Conservation (phyloP, 2,113 vertebrate genomes). For the Symphodus melops region DNA sequence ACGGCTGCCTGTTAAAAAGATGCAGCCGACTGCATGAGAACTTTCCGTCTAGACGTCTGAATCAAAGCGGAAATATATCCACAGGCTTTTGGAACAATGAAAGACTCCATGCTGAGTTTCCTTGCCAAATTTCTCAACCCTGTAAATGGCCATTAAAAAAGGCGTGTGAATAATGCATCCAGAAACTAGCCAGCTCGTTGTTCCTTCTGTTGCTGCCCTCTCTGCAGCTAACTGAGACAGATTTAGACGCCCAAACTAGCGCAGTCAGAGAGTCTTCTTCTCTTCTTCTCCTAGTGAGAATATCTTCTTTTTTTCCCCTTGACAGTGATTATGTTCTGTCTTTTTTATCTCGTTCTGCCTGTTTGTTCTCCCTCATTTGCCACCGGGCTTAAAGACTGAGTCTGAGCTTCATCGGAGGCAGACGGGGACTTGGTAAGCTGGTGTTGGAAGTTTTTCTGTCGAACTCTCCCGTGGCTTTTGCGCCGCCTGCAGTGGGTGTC, state of each 20-base stretch:
- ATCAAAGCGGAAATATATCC: constrained; percentile 34
- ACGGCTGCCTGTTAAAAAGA: constrained; percentile 19
- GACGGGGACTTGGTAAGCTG: constrained; percentile 36
- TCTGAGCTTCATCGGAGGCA: constrained; percentile 13
- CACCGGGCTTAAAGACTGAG: constrained; percentile 10
- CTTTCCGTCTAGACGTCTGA: constrained; percentile 36
- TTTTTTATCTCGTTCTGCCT: constrained; percentile 11
- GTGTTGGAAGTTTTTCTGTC: constrained; percentile 33
- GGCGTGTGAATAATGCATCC: constrained; percentile 63
- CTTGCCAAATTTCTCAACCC: constrained; percentile 51
- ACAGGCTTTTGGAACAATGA: constrained; percentile 49
- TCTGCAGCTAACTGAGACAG: constrained; percentile 22
- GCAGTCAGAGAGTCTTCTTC: constrained; percentile 14
- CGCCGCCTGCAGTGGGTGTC: constrained; percentile 33
- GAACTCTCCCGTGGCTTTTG: constrained; percentile 30
- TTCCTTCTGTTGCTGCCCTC: constrained; percentile 20
- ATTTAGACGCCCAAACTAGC: constrained; percentile 31
- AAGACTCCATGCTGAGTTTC: constrained; percentile 2
- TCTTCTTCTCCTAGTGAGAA: constrained; percentile 24
- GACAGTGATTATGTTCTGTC: constrained; percentile 6
- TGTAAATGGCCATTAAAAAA: constrained; percentile 61
- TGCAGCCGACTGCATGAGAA: background rate
- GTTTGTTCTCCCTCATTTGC: constrained; percentile 25
- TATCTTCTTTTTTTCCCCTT: constrained; percentile 13
- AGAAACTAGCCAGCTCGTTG: constrained; percentile 33